Conservation (phyloP, 1,140 invertebrate species). For the Drosophila jambulina region DNA sequence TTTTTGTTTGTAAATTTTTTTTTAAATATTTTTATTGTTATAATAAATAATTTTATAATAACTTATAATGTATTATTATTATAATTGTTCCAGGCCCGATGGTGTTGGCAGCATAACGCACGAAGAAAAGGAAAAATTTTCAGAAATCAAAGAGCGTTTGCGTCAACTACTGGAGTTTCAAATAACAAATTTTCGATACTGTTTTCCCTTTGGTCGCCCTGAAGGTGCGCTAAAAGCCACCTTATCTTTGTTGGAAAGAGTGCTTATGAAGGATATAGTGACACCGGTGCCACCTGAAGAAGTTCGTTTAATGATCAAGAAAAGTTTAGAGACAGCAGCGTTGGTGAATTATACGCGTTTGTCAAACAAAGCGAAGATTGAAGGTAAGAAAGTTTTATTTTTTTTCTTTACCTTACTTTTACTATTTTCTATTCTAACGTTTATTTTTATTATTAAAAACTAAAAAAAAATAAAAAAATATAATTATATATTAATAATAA, state of each 20-base stretch:
- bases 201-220: constrained; percentile 99
- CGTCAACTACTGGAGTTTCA: constrained; percentile 97
- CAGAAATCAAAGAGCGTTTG: constrained; percentile 98
- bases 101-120: constrained; percentile 98
- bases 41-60: not conserved
- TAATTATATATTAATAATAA: too few relatives aligned
- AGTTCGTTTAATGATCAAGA: constrained; percentile 97
- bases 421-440: too few relatives aligned
- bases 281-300: constrained; percentile 99
- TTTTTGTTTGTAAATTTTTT: not conserved
- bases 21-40: not conserved
- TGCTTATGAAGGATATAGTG: constrained; percentile 99
- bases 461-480: too few relatives aligned
- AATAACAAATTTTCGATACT: constrained; percentile 99
- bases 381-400: constrained; percentile 88
- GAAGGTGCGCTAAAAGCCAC: constrained; percentile 99
- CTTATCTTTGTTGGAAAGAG: constrained; percentile 97
- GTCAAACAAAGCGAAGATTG: constrained; percentile 98
- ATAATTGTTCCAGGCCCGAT: constrained; percentile 91
- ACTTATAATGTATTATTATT: not conserved
- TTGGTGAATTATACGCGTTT: constrained; percentile 98
- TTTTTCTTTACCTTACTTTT: not conserved
- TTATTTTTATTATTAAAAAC: too few relatives aligned
- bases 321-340: constrained; percentile 98
- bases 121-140: constrained; percentile 99